Evolutionary conservation across 2,888 invertebrate genomes (phyloP), one percentile per base, ranked within the genome.

Genomic region (Biston stratarius): DNA sequence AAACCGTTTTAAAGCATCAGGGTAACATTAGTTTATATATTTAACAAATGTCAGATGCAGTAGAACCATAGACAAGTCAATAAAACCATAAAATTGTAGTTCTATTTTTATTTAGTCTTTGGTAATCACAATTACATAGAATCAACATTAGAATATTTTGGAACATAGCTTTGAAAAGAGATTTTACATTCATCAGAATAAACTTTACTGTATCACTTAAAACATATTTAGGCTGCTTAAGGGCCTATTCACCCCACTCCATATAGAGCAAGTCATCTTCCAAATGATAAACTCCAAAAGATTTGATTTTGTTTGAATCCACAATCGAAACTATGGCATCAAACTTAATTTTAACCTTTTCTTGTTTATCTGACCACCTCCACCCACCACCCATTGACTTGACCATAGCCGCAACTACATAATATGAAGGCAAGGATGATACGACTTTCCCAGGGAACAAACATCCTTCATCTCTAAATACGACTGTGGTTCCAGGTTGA

Each of bases 181-280:
- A 24, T 44, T 55, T 55, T 55, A 42, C 40, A 55, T 55, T 55
- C 44, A 57, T 57, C 44, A 57, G 49, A 49, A 49, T 49, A 7
- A 49, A 49, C 49, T 49, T 24, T 49, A 44, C 34, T 47, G 34
- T 44, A 47, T 44, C 57, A 57, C 57, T 57, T 57, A 45, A 58
- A 58, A 58, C 44, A 44, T 58, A 58, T 44, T 36, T 33, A 45
- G 44, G 34, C 45, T 45, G 14, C 49, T 49, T 49, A 58, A 45
- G 12, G 47, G 53, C 45, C 49, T 62, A 62, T 62, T 62, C 61
- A 49, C 67, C 62, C 67, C 59, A 67, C 55, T 62, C 61, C 67
- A 67, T 67, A 55, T 53, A 53, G 62, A 67, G 62, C 53, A 67
- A 62, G 51, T 62, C 62, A 61, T 67, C 62, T 24, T 62, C 62